Conservation (phyloP, 2,797 vertebrate genomes). For the Silurus lanzhouensis region DNA sequence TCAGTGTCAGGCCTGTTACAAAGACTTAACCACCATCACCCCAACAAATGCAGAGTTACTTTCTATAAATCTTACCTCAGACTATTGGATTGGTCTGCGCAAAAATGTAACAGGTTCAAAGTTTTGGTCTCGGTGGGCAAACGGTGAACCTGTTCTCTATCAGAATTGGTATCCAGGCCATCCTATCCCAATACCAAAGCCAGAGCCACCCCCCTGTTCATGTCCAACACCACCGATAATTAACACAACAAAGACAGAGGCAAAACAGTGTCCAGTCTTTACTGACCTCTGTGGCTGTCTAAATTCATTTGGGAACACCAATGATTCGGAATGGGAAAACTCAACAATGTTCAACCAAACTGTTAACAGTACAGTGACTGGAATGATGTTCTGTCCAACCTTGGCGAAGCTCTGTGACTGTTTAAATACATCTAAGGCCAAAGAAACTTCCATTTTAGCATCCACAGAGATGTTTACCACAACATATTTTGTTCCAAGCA, state of each 20-base stretch:
- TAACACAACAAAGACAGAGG: neutral
- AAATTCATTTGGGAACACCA: neutral
- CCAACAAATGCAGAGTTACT: constrained; percentile 55
- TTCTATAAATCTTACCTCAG: constrained; percentile 22
- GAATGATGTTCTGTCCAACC: neutral
- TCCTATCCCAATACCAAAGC: constrained; percentile 56
- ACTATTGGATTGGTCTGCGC: constrained; percentile 73
- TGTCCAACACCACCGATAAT: neutral
- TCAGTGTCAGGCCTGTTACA: constrained; percentile 68
- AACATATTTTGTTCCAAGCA: neutral
- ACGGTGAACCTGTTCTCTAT: constrained; percentile 67
- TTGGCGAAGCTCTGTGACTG: constrained; percentile 16
- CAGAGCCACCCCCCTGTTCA: neutral
- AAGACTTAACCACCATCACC: constrained; percentile 69
- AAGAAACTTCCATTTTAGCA: neutral
- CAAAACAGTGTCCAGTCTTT: constrained; percentile 21
- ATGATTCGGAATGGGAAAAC: neutral
- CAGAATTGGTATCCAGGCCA: constrained; percentile 78
- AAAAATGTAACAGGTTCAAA: constrained; percentile 46
- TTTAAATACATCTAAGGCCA: constrained; percentile 14
- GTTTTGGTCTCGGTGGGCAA: constrained; percentile 70
- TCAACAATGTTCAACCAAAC: too few relatives aligned
- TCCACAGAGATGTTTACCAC: neutral
- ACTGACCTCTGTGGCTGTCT: constrained; percentile 5
- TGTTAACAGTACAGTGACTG: neutral